These are phyloP conservation scores for Todiramphus chloris DNA, from an alignment of 2,113 vertebrate genomes.

Conservation along the genomic window DNA sequence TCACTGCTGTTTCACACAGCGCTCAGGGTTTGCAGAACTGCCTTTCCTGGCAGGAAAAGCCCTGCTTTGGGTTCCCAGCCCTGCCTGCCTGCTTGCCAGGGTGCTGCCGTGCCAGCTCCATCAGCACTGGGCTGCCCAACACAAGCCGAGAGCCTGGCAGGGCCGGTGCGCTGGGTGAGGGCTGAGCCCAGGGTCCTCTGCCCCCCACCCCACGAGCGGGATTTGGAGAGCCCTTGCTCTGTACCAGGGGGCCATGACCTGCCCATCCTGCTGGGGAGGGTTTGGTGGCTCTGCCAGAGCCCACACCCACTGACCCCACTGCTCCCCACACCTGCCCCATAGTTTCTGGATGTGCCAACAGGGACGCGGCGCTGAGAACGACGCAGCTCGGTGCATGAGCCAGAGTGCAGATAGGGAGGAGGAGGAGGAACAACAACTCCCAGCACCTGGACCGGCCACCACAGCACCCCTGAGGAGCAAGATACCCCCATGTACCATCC, in stretches of 20 bases:
- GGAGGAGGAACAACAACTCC: neutral
- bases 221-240: neutral
- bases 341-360: neutral
- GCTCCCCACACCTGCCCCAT: neutral
- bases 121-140: neutral
- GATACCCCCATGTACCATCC: neutral
- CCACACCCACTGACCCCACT: neutral
- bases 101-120: neutral
- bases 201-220: rapidly evolving
- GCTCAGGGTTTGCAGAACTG: rapidly evolving
- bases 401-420: neutral
- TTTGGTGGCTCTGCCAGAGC: neutral
- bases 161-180: rapidly evolving
- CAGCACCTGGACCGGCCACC: rapidly evolving
- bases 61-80: neutral
- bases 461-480: neutral
- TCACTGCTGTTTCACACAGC: rapidly evolving
- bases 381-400: neutral
- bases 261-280: neutral
- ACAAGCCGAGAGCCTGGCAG: neutral
- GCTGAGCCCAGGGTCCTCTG: neutral
- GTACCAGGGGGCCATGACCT: neutral
- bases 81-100: neutral
- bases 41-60: neutral
- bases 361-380: neutral